These are phyloP conservation scores for Tragulus kanchil DNA, from an alignment of 2,113 vertebrate species.

Conservation along the genomic window DNA sequence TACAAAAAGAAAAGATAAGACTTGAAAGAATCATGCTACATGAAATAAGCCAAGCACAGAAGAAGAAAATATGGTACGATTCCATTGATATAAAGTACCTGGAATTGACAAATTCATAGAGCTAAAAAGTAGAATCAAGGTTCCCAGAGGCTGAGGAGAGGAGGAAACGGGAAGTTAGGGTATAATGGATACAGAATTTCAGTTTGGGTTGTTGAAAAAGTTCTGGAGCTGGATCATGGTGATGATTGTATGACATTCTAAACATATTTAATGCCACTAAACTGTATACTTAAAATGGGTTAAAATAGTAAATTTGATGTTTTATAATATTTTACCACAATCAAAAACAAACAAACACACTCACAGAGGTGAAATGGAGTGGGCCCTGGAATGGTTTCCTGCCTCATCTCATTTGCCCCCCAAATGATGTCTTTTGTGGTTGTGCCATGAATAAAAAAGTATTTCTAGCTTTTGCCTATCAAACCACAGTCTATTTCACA, in stretches of 20 bases:
- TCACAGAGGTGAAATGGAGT: not conserved
- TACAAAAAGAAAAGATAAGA: not conserved
- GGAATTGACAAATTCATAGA: not conserved
- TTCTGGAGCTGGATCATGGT: not conserved
- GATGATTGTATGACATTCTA: not conserved
- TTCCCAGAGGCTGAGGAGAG: not conserved
- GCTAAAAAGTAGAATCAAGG: not conserved
- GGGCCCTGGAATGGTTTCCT: not conserved
- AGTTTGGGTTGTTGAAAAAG: not conserved
- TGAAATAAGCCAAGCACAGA: not conserved
- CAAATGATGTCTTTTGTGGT: not conserved
- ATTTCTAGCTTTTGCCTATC: not conserved
- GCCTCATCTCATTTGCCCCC: not conserved
- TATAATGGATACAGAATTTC: not conserved
- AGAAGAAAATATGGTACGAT: not conserved
- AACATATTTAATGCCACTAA: not conserved
- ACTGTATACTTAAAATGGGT: not conserved
- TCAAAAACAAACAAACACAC: not conserved
- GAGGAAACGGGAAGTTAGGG: not conserved
- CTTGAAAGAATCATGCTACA: not conserved
- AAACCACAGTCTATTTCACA: constrained; percentile 12
- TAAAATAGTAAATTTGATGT: not conserved
- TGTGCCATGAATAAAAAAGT: not conserved
- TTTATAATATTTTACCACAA: not conserved
- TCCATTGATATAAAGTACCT: not conserved